Evolutionary conservation across 2,888 invertebrate genomes (phyloP).

Genomic region (Andrena hattorfiana): DNA sequence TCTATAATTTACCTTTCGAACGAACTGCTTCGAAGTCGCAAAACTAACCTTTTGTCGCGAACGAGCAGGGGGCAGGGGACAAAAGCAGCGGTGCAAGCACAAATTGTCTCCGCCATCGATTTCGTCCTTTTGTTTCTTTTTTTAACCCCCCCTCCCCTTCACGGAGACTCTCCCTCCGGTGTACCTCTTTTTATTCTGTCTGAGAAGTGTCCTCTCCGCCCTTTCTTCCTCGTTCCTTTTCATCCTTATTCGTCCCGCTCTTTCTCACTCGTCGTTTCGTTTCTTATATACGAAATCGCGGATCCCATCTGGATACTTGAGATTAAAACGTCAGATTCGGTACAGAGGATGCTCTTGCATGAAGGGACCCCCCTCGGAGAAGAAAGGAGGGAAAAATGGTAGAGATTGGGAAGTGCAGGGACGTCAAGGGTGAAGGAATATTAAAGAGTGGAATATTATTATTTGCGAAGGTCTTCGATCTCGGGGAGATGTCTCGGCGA

Average conservation of each 20-base stretch:
- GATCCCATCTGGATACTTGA: slow-evolving; percentile 83
- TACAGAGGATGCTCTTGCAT: slow-evolving; percentile 68
- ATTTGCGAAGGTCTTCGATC: slow-evolving; percentile 73
- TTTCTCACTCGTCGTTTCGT: slow-evolving; percentile 21
- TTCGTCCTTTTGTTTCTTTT: slow-evolving; percentile 35
- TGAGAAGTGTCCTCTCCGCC: slow-evolving; percentile 50
- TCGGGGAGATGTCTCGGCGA: background rate
- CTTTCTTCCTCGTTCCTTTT: slow-evolving; percentile 26
- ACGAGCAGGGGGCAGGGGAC: slow-evolving; percentile 1
- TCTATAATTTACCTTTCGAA: background rate
- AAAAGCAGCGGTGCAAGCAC: slow-evolving; percentile 41
- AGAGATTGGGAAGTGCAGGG: slow-evolving; percentile 20
- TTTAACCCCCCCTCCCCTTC: background rate
- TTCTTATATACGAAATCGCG: slow-evolving; percentile 76
- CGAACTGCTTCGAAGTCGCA: background rate
- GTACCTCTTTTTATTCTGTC: slow-evolving; percentile 40
- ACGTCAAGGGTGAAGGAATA: slow-evolving; percentile 58
- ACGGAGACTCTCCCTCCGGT: slow-evolving; percentile 16
- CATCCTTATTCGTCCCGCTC: slow-evolving; percentile 17
- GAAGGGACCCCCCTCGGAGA: slow-evolving; percentile 57
- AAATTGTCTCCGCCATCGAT: slow-evolving; percentile 62
- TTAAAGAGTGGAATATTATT: slow-evolving; percentile 79
- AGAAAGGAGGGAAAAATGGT: slow-evolving; percentile 14
- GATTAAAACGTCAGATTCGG: slow-evolving; percentile 83
- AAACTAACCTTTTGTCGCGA: slow-evolving; percentile 12